Evolutionary conservation across 64 coral and sea anemone genomes (phyloP).

Genomic region (Dendrophyllia cribrosa): DNA sequence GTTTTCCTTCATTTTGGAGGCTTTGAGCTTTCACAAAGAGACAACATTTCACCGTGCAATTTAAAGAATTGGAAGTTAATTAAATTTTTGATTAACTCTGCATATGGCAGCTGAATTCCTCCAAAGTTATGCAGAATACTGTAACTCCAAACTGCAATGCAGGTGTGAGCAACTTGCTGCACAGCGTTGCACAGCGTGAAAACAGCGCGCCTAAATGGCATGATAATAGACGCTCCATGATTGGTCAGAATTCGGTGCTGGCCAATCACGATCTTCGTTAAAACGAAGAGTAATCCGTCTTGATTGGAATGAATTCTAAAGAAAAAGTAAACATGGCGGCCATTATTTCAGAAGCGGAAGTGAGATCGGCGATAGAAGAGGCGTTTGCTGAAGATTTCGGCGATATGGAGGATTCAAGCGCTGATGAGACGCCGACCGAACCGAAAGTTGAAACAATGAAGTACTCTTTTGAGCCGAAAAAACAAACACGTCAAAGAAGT

Average conservation of each 20-base stretch:
- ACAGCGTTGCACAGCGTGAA: no score
- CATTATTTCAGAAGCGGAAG: slow-evolving; percentile 73
- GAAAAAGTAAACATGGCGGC: slow-evolving; percentile 72
- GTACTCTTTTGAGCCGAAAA: slow-evolving; percentile 85
- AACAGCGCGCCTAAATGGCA: background rate
- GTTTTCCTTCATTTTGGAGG: background rate
- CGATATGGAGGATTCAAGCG: slow-evolving; percentile 30
- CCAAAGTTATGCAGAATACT: background rate
- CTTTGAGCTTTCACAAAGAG: background rate
- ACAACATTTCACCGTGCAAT: background rate
- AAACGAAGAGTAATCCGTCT: background rate
- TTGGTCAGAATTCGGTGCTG: background rate
- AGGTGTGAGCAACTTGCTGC: no score
- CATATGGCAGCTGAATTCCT: background rate
- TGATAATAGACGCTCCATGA: slow-evolving; percentile 6
- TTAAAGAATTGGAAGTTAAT: background rate
- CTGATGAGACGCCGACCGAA: background rate
- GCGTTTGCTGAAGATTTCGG: slow-evolving; percentile 49
- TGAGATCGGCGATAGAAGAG: slow-evolving; percentile 33
- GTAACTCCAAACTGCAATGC: background rate
- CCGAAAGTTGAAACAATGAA: slow-evolving; percentile 54
- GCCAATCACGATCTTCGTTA: slow-evolving; percentile 40
- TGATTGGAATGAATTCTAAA: background rate
- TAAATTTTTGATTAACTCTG: background rate
- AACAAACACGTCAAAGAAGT: slow-evolving; percentile 49